These are phyloP conservation scores for Theocolax elegans DNA, from an alignment of 1,140 invertebrate species.

Conservation along the genomic window DNA sequence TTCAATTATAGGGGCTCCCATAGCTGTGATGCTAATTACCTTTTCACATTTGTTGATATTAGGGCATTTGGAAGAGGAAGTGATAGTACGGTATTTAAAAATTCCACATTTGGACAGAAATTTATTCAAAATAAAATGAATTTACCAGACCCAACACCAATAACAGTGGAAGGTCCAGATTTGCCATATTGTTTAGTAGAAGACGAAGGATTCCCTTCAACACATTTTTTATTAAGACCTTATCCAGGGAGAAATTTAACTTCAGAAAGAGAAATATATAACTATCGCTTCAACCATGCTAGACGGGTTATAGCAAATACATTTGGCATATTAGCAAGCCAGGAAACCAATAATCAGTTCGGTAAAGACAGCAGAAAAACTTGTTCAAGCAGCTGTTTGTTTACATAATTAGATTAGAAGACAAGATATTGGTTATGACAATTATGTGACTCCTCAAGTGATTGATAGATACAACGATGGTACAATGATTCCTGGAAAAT, in stretches of 20 bases:
- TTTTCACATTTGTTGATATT: conserved; percentile 2
- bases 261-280: conserved; percentile 53
- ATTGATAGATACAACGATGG: no score
- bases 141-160: conserved; percentile 45
- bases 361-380: no score
- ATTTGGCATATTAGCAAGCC: no score
- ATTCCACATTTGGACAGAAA: conserved; percentile 52
- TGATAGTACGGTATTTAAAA: conserved; percentile 12
- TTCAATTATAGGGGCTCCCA: not conserved
- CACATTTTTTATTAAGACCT: conserved; percentile 55
- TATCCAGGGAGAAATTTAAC: conserved; percentile 54
- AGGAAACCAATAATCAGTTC: no score
- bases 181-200: conserved; percentile 54
- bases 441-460: no score
- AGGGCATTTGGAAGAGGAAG: not conserved
- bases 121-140: conserved; percentile 44
- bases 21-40: not conserved
- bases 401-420: no score
- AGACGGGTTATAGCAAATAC: no score
- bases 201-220: conserved; percentile 59
- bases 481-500: no score
- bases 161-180: conserved; percentile 43
- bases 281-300: conserved; percentile 49
- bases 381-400: no score
- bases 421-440: no score